These are phyloP conservation scores for Neodiprion pinetum DNA, from an alignment of 1,140 invertebrate genomes.

Conservation along the genomic window DNA sequence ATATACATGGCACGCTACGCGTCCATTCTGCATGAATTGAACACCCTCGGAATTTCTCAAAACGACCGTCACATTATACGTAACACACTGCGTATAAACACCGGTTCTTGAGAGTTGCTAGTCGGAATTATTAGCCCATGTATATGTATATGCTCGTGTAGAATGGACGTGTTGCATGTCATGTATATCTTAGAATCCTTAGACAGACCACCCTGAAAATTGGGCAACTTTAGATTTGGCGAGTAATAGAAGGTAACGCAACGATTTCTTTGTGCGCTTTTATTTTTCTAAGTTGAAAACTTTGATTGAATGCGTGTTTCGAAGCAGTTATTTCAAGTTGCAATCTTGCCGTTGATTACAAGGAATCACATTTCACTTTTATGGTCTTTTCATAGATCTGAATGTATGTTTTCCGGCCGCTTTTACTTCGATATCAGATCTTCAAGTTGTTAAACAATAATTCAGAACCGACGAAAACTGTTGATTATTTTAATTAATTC, in stretches of 20 bases:
- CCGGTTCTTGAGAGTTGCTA: background rate
- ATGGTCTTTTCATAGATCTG: background rate
- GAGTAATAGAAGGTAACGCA: too few species aligned
- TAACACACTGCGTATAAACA: background rate
- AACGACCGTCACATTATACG: background rate
- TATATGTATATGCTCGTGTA: background rate
- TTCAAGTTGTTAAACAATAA: background rate
- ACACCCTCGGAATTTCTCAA: background rate
- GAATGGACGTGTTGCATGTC: background rate
- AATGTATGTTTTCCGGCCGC: background rate
- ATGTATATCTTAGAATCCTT: background rate
- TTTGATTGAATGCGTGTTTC: background rate
- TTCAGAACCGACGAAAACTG: background rate
- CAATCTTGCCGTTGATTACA: background rate
- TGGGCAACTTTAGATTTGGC: background rate
- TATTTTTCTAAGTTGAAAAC: background rate
- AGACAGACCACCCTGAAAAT: background rate
- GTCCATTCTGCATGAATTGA: background rate
- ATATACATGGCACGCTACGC: background rate
- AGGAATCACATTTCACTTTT: background rate
- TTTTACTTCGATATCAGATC: background rate
- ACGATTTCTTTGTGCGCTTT: too few species aligned
- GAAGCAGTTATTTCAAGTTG: background rate
- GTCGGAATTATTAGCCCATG: background rate
- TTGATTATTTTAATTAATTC: background rate